Evolutionary conservation across 2,113 vertebrate species (phyloP).

Genomic region (Todiramphus chloris): DNA sequence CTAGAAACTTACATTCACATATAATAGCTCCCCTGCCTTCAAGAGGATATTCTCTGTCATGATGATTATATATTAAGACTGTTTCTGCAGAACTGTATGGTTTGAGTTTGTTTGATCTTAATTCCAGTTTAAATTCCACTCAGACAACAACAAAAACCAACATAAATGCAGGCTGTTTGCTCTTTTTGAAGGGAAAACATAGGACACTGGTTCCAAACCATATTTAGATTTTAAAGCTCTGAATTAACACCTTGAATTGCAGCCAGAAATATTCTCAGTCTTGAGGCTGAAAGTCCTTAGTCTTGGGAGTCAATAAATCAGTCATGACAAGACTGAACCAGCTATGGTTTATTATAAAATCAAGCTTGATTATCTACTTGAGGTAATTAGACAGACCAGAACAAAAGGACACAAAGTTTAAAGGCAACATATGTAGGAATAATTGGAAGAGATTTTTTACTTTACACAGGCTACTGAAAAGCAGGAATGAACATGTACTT

Average conservation of each 20-base stretch:
- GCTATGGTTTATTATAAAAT: slow-evolving; percentile 45
- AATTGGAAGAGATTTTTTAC: background rate
- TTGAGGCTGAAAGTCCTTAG: slow-evolving; percentile 23
- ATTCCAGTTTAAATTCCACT: background rate
- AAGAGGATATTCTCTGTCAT: background rate
- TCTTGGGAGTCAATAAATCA: slow-evolving; percentile 21
- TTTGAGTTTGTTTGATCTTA: background rate
- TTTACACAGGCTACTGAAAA: background rate
- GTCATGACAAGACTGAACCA: background rate
- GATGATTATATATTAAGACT: background rate
- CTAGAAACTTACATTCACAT: background rate
- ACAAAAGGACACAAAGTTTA: slow-evolving; percentile 52
- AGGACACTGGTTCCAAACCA: background rate
- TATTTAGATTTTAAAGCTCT: slow-evolving; percentile 20
- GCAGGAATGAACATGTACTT: background rate
- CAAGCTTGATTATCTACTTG: slow-evolving; percentile 38
- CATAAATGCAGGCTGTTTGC: background rate
- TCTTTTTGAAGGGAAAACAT: background rate
- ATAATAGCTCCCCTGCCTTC: background rate
- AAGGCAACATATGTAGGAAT: slow-evolving; percentile 8
- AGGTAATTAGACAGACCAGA: slow-evolving; percentile 39
- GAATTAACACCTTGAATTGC: slow-evolving; percentile 29
- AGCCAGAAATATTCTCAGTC: slow-evolving; percentile 32
- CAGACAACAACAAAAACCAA: background rate
- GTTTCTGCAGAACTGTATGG: background rate